phyloP scores from a whole-genome alignment of 2,888 invertebrate species.

The Pyrrhosoma nymphula region DNA sequence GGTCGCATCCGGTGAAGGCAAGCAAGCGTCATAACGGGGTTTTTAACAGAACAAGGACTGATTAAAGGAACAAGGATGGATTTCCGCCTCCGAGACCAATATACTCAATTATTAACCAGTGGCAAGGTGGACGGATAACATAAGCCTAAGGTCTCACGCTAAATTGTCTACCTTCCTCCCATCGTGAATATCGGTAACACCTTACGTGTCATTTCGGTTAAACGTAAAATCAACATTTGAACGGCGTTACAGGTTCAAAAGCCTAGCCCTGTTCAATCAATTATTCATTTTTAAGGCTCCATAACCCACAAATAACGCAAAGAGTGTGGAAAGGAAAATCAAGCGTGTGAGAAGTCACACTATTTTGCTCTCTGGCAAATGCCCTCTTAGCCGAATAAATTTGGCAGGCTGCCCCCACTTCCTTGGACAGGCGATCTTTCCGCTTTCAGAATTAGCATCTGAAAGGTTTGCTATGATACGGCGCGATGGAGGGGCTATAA shows the following conservation, averaged over 20 bases:
- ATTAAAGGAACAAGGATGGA: not conserved
- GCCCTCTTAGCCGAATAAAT: not conserved
- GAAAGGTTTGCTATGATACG: not conserved
- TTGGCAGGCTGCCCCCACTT: not conserved
- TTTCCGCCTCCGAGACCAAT: not conserved
- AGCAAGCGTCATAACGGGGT: not conserved
- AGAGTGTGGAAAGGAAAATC: not conserved
- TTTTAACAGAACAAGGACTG: not conserved
- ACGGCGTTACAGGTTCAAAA: too few relatives aligned
- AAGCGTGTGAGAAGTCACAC: not conserved
- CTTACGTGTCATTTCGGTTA: too few relatives aligned
- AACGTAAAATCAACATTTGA: too few relatives aligned
- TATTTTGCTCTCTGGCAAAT: not conserved
- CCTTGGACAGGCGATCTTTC: not conserved
- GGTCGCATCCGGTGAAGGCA: not conserved
- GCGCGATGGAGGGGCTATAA: not conserved
- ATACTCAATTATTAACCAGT: not conserved
- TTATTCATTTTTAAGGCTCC: not conserved
- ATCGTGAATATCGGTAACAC: not conserved
- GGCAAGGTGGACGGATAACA: not conserved
- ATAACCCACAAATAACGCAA: not conserved
- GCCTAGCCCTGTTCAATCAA: not conserved
- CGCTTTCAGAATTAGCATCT: not conserved
- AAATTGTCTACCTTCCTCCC: not conserved
- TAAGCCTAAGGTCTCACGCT: not conserved